Percentiles rank a stretch among this genome's conserved stretches.
These are phyloP conservation scores for Linepithema humile DNA, from an alignment of 1,140 invertebrate genomes.

Conservation along the genomic window DNA sequence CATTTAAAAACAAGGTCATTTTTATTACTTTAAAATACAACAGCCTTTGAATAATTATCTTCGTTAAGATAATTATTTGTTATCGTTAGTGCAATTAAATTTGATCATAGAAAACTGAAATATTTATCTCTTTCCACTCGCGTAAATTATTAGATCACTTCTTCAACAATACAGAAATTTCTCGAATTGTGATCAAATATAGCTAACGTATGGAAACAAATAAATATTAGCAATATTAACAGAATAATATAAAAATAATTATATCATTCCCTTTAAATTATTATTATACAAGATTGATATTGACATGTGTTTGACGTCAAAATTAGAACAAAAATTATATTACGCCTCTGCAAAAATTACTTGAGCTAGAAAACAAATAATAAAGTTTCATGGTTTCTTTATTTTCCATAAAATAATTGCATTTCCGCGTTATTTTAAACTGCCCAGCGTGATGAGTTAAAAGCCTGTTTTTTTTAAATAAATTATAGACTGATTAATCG, in stretches of 20 bases:
- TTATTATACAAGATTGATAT: neutral
- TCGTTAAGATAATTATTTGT: neutral
- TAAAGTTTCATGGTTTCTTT: neutral
- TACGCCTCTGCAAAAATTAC: neutral
- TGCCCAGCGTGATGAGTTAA: neutral
- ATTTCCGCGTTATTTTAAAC: neutral
- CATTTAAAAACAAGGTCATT: neutral
- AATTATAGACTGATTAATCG: slow-evolving; percentile 33
- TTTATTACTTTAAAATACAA: neutral
- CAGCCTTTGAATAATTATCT: neutral
- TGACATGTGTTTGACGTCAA: neutral
- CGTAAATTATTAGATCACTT: neutral
- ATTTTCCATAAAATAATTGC: neutral
- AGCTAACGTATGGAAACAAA: too few species aligned
- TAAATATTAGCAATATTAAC: neutral
- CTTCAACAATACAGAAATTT: neutral
- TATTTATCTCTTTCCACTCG: neutral
- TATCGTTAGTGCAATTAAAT: neutral
- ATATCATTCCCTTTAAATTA: neutral
- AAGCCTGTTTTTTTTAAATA: slow-evolving; percentile 24
- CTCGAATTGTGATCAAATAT: neutral
- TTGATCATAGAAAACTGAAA: neutral
- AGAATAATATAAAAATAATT: neutral
- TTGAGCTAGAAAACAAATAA: neutral
- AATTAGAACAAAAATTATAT: neutral